Base-by-base conservation (phyloP, 1,140 invertebrate species). In the Belonocnema kinseyi region DNA sequence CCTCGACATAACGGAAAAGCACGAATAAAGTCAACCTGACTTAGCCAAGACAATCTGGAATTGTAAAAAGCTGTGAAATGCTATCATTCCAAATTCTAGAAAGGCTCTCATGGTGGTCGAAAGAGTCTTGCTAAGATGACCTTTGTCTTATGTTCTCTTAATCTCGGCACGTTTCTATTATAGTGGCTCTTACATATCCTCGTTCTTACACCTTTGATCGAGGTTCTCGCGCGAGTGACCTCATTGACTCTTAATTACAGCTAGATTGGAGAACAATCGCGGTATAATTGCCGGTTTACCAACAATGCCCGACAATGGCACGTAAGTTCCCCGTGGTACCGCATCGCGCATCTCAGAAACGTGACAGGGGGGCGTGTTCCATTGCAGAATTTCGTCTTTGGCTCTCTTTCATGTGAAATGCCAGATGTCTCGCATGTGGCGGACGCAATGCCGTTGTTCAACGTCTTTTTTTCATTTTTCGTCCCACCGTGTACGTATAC, bases 391-490 rank as follows among this genome's bases (percentile, higher is more conserved):
- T 89, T 82, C 82, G 82, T 86, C 83, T 87, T 85, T 82, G 76
- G 81, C 83, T 90, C 87, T 89, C 89, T 90, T 91, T 90, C 86
- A 89, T 88, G 88, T 87, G 87, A 91, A 90, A 89, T 90, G 89
- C 89, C 91, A 92, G 91, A 92, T 92, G 91, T 92, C 88, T 86
- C 88, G 88, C 91, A 92, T 92, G 90, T 92, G 90, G 87, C 82
- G 85, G 83, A 80, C 84, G 53, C 79, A 75, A 78, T 75, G 74
- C 77, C 74, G 83, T 84, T 84, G 80, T 82, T 84, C 79, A 74
- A 77, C 70, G 80, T 77, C 77, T 80, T 79, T 80, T 79, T 82
- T 77, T 82, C 80, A 77, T 74, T 77, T 80, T 74, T 74, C 76
- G 80, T 80, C 79, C 77, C 81, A 84, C 72, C 77, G 51, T 70